phyloP scores from a whole-genome alignment of 2,113 vertebrate species.

The Eublepharis macularius region DNA sequence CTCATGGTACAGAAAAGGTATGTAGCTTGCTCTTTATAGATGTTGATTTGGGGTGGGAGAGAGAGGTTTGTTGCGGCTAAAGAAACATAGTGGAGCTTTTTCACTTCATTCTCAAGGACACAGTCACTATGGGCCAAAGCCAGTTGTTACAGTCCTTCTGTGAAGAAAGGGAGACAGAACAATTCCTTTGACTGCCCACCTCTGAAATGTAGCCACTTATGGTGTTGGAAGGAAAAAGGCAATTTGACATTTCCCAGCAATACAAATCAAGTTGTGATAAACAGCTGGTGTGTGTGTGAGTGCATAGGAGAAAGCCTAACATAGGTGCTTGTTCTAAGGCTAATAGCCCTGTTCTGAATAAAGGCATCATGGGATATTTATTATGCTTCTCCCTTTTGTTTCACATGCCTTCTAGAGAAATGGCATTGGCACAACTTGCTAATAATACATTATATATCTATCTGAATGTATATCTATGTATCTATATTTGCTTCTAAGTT shows the following conservation, averaged over 20 bases:
- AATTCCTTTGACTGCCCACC: background rate
- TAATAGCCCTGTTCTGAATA: conserved; percentile 18
- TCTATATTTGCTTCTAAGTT: background rate
- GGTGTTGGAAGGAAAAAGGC: background rate
- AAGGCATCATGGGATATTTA: conserved; percentile 24
- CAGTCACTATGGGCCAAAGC: background rate
- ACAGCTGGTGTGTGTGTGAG: conserved; percentile 6
- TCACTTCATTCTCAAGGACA: background rate
- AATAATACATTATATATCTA: no score
- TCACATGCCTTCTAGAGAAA: conserved; percentile 25
- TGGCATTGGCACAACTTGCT: conserved; percentile 1
- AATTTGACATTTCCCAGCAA: background rate
- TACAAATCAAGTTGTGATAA: background rate
- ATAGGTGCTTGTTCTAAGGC: conserved; percentile 24
- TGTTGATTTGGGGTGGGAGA: background rate
- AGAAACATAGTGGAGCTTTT: background rate
- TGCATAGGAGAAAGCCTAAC: background rate
- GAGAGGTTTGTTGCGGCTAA: background rate
- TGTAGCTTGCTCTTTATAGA: background rate
- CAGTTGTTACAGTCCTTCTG: background rate
- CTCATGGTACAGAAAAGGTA: background rate
- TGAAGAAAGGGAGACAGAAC: background rate
- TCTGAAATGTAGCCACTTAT: background rate
- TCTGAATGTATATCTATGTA: background rate
- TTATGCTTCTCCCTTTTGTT: conserved; percentile 23